Base-by-base conservation (phyloP, 2,113 vertebrate species). In the Athene cunicularia region DNA sequence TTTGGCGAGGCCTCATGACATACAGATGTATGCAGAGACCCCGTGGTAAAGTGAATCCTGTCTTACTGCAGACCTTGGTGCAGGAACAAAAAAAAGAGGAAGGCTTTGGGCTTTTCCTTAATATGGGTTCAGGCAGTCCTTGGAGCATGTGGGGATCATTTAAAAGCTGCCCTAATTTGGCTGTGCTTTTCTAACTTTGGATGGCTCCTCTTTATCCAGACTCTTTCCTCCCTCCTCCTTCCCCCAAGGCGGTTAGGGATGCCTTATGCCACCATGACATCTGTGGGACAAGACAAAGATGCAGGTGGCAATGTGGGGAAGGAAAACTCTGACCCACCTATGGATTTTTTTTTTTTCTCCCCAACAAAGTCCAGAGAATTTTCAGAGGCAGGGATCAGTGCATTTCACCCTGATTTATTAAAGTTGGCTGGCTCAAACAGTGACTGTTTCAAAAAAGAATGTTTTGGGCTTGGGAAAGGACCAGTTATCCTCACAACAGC, bases 11-110 rank as follows among this genome's bases (percentile, higher is more conserved):
- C 11, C 10, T 72, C 28, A 11, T 20, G 23, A 28, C 12, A 11
- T 23, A 19, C 2, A 30, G 37, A 53, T 18, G 12, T 6, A 21
- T 0, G 2, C 17, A 62, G 60, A 60, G 47, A 43, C 0, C 4
- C 12, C 24, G 18, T 0, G 1, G 21, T 8, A 77, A 28, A 20
- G 23, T 5, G 27, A 71, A 41, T 80, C 37, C 43, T 28, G 24
- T 39, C 32, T 62, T 39, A 33, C 8, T 80, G 27, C 41, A 86
- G 33, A 30, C 30, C 20, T 32, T 66, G 32, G 27, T 6, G 6
- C 24, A 47, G 19, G 26, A 72, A 59, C 45, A 5, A 19, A 41
- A 22, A n/a, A 39, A 45, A 23, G 2, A 62, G 6, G 30, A 63
- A 3, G 7, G 26, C 6, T 83, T 64, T 71, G 45, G 32, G 6